Base-by-base conservation (phyloP, 2,113 vertebrate species). In the Lucifuga dentata region DNA sequence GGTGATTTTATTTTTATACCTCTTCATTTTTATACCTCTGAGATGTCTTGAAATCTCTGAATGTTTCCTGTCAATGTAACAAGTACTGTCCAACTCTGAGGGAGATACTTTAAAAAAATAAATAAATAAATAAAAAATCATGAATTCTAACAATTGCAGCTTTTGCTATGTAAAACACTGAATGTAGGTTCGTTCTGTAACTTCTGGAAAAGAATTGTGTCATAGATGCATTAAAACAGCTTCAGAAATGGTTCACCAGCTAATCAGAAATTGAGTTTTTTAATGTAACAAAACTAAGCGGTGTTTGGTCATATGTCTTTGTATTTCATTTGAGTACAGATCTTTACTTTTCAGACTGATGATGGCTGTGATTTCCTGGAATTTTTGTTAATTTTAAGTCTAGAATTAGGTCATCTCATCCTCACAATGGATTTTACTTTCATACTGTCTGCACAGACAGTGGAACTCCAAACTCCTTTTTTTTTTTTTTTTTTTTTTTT, bases 31-130 rank as follows among this genome's bases (percentile, higher is more conserved):
- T 79, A 77, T 86, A 81, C 74, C 76, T 84, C 75, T 62, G 58
- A 73, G 45, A 78, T 76, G 46, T 84, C 58, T 80, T 60, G 66
- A 76, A 65, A 40, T 78, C 41, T 85, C 74, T 88, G 72, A 88
- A 83, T 79, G 74, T 84, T 63, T 84, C 63, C 48, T 49, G 70
- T 81, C 40, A 41, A 39, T 55, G 15, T 75, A 58, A 67, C 52
- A 46, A 3, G 17, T 40, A 16, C 23, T 56, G 49, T 76, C 51
- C 36, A 16, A 43, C 63, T 66, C 38, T 12, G 55, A 68, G 43
- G 29, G 33, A 61, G 61, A 58, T 32, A 3, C 38, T 38, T 61
- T n/a, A n/a, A n/a, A n/a, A n/a, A n/a, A n/a, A n/a, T n/a, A n/a
- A n/a, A n/a, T n/a, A n/a, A n/a, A n/a, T n/a, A n/a, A n/a, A n/a